Conservation (phyloP, 2,113 vertebrate species). For the Cacatua alba region DNA sequence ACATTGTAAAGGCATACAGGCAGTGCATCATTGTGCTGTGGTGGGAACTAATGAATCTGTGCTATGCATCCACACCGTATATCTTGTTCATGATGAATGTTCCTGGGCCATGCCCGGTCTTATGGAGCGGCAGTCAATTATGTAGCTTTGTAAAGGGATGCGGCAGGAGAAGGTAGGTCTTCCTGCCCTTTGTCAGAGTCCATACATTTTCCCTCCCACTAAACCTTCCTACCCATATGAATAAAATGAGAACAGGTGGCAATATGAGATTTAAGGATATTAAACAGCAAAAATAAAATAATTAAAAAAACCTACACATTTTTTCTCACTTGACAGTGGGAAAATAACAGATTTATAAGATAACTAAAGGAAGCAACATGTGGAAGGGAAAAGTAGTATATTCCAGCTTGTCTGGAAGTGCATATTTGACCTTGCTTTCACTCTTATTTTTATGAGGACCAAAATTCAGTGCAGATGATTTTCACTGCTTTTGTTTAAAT, state of each 20-base stretch:
- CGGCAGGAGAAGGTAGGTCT: neutral
- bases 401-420: neutral
- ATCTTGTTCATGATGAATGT: neutral
- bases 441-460: neutral
- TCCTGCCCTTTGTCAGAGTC: neutral
- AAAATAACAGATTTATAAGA: neutral
- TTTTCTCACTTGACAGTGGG: neutral
- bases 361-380: neutral
- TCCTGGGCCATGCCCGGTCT: neutral
- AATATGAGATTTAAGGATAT: neutral
- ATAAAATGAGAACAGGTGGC: neutral
- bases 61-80: neutral
- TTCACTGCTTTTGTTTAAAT: neutral
- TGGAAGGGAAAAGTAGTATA: neutral
- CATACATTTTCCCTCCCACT: neutral
- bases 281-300: neutral
- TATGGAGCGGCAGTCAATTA: fast-evolving
- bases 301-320: fast-evolving
- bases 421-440: neutral
- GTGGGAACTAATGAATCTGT: neutral
- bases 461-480: neutral
- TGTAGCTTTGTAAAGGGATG: neutral
- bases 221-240: neutral
- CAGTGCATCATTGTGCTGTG: neutral
- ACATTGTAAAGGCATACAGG: neutral